phyloP scores from a whole-genome alignment of 2,113 vertebrate species.

The Columbina picui region DNA sequence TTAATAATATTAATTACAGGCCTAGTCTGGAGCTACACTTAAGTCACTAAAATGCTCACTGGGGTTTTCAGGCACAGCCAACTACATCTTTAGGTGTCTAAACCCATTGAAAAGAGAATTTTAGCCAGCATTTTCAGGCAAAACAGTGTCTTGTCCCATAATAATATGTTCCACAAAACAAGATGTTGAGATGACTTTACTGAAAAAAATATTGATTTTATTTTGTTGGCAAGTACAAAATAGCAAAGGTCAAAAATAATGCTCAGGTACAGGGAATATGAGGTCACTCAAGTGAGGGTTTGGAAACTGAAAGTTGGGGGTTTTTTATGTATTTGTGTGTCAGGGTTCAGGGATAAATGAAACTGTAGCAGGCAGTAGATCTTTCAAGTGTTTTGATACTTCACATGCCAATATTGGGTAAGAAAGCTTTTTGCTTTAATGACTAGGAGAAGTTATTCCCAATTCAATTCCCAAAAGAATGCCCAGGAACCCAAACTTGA shows the following conservation, averaged over 20 bases:
- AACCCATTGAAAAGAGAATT: neutral
- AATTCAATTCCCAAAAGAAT: neutral
- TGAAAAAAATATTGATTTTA: slow-evolving; percentile 19
- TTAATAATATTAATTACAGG: neutral
- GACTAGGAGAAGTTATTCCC: neutral
- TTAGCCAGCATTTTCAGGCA: neutral
- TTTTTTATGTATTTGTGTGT: neutral
- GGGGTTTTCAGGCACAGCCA: neutral
- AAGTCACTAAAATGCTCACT: neutral
- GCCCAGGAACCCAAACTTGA: neutral
- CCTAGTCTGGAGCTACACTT: neutral
- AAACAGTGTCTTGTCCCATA: neutral
- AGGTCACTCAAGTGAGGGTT: neutral
- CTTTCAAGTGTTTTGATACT: neutral
- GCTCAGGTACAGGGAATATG: neutral
- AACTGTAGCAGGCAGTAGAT: neutral
- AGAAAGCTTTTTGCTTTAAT: neutral
- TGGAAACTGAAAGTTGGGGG: neutral
- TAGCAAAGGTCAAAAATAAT: slow-evolving; percentile 35
- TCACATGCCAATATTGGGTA: neutral
- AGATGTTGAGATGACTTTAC: neutral
- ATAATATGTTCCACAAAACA: neutral
- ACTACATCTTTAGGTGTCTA: neutral
- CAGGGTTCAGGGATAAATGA: neutral
- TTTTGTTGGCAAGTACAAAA: slow-evolving; percentile 39